Evolutionary conservation across 2,888 invertebrate species (phyloP), one percentile per base, ranked within the genome.

Genomic region (Drosophila silvestris): DNA sequence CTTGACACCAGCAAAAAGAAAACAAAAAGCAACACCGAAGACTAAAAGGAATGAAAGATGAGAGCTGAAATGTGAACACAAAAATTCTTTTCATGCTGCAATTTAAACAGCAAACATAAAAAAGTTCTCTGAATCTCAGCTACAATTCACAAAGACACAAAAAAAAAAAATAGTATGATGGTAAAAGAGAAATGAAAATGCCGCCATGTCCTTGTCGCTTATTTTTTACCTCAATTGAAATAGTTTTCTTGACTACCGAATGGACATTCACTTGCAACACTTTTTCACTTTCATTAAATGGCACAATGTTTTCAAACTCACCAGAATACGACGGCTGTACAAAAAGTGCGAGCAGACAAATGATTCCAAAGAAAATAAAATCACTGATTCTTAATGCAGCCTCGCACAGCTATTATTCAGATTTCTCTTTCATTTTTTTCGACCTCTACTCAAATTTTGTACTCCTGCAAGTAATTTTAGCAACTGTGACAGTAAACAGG

Each of bases 211-310:
- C 89, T 87, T 89, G 88, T 81, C 88, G 85, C 82, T 75, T 79
- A 77, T 81, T 87, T 89, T 82, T 73, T 81, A 85, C 85, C 85
- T 85, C 89, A 85, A 85, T 85, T 85, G 85, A 89, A 85, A 85
- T 85, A 85, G 85, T 89, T 89, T 85, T 79, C 82, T 59, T 62
- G 76, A 70, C 78, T 78, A 76, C 74, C 66, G 54, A 82, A 73
- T 77, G 83, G 77, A 70, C 83, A 70, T 79, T 88, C 74, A 69
- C 63, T 74, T 65, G 82, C 74, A 73, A 77, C 89, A 81, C 74
- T 85, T 85, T 85, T 85, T 85, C 85, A 85, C 85, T 85, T 87
- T 89, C 85, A 85, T 89, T 85, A 72, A 70, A 67, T 65, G 69
- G 47, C 51, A 68, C 61, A 74, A 59, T 65, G 30, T 64, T 72